Evolutionary conservation across 2,113 vertebrate species (phyloP).

Genomic region (Pagrus major): DNA sequence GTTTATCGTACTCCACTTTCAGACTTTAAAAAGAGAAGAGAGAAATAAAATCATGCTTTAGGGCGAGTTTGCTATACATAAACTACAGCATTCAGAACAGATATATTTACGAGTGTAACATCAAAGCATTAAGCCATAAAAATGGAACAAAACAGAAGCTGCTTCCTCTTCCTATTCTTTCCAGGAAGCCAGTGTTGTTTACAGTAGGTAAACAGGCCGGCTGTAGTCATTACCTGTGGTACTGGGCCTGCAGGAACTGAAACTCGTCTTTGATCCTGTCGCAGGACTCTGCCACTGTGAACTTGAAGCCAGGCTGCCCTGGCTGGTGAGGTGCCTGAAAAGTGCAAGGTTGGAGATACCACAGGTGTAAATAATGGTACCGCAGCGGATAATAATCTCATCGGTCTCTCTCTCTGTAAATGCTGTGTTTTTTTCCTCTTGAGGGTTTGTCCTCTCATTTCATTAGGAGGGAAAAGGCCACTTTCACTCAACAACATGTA

Average conservation of each 20-base stretch:
- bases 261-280: constrained; percentile 97
- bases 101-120: neutral
- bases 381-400: constrained; percentile 25
- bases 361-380: constrained; percentile 50
- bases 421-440: constrained; percentile 19
- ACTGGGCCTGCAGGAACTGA: constrained; percentile 96
- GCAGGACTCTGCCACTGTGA: constrained; percentile 95
- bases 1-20: constrained; percentile 97
- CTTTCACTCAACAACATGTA: constrained; percentile 66
- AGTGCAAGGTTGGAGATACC: constrained; percentile 46
- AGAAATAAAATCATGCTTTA: neutral
- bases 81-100: neutral
- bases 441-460: constrained; percentile 55
- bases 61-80: neutral
- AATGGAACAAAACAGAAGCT: constrained; percentile 31
- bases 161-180: constrained; percentile 66
- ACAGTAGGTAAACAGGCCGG: neutral
- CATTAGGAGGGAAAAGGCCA: constrained; percentile 53
- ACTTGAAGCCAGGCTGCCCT: constrained; percentile 95
- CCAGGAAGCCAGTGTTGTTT: constrained; percentile 53
- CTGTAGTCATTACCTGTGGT: constrained; percentile 89
- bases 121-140: constrained; percentile 3
- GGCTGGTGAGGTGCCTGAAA: constrained; percentile 93
- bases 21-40: constrained; percentile 73
- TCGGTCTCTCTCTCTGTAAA: constrained; percentile 10